These are phyloP conservation scores for Adelognathus sp. DNA, from an alignment of 2,888 invertebrate genomes.

Conservation along the genomic window DNA sequence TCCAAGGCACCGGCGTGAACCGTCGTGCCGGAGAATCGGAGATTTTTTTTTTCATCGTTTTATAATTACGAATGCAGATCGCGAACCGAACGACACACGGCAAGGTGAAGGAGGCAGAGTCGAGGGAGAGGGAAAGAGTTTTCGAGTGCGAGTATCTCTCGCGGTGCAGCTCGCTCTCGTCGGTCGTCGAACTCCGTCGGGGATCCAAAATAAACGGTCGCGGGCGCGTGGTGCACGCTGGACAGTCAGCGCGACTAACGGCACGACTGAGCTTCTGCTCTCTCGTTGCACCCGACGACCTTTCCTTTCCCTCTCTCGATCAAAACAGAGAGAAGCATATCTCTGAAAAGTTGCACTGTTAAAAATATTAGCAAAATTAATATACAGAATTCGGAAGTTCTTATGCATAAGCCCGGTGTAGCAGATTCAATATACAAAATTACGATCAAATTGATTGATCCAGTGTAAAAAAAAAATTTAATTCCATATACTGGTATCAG, in stretches of 20 bases:
- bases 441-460: no score
- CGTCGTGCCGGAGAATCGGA: slow-evolving; percentile 36
- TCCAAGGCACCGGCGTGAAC: background rate
- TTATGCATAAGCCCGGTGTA: no score
- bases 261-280: slow-evolving; percentile 25
- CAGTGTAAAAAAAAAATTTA: no score
- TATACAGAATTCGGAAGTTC: no score
- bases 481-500: no score
- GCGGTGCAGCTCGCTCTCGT: slow-evolving; percentile 45
- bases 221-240: slow-evolving; percentile 42
- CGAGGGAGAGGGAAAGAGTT: slow-evolving; percentile 34
- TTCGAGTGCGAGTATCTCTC: slow-evolving; percentile 31
- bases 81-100: slow-evolving; percentile 39
- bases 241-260: slow-evolving; percentile 44
- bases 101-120: background rate
- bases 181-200: slow-evolving; percentile 71
- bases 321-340: no score
- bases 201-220: slow-evolving; percentile 72
- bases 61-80: slow-evolving; percentile 56
- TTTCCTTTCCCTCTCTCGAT: no score
- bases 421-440: no score
- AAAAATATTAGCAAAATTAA: no score
- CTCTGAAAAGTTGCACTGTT: no score
- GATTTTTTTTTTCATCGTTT: slow-evolving; percentile 51
- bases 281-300: slow-evolving; percentile 25